Base-by-base conservation (phyloP, 1,140 invertebrate species). In the Lerema accius region DNA sequence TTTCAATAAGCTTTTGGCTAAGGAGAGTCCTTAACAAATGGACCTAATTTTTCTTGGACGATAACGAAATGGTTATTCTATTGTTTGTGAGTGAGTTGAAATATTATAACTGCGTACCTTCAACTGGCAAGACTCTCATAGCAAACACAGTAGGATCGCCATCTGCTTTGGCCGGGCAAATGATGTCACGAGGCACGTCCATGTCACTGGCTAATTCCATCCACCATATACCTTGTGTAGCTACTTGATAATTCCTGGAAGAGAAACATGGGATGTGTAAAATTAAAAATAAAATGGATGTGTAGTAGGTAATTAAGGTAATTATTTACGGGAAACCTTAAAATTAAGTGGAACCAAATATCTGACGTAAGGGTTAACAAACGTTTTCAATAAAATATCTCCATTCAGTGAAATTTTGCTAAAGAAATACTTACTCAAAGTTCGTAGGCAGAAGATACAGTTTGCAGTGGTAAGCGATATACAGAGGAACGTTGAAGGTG, bases 391-490 rank as follows among this genome's bases (percentile, higher is more conserved):
- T n/a, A n/a, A n/a, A n/a, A n/a, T n/a, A n/a, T n/a, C n/a, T n/a
- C n/a, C n/a, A n/a, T n/a, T n/a, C n/a, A n/a, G n/a, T n/a, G n/a
- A n/a, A n/a, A n/a, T n/a, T n/a, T n/a, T n/a, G n/a, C n/a, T n/a
- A n/a, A n/a, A n/a, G n/a, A n/a, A n/a, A 9, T 48, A 78, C 80
- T 84, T 43, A 87, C 84, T 87, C 82, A 37, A 81, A 80, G 51
- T 95, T 94, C 15, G 94, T 93, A n/a, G 96, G 96, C 69, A 94
- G 91, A 23, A 97, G 78, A 77, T 94, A 95, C 15, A 97, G 86
- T 63, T 94, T 94, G 78, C 95, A 96, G 77, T 97, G 95, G 80
- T 96, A 96, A 3, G 96, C 95, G 15, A 97, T 93, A 70, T 94
- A 94, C 14, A 97, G 85, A 10, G 96, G 96, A 39, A 97, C 92